Base-by-base conservation (phyloP, 2,797 vertebrate genomes). In the Delichon dasypus region DNA sequence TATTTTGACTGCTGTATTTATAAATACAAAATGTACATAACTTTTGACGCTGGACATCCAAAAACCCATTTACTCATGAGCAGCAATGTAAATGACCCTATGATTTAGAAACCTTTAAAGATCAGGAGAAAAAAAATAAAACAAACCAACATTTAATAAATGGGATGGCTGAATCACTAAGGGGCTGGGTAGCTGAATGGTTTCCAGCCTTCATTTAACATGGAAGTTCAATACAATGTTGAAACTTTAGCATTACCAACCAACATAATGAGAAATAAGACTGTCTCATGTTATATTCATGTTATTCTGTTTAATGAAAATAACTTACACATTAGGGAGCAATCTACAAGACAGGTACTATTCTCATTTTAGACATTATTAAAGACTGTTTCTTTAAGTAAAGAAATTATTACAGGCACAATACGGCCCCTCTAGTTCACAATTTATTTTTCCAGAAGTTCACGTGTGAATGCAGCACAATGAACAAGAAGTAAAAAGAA, bases 251-350 rank as follows among this genome's bases (percentile, higher is more conserved):
- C 54, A 91, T 55, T 76, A 20, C 12, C 54, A 88, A 54, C 64
- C 61, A 92, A 74, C 25, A 72, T 77, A 96, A 90, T 85, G 77
- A 93, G 84, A 95, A 92, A 90, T 47, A 90, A 76, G 66, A 71
- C 54, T 80, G 60, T 83, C 89, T 97, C 64, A 85, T 95, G 82
- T 96, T 94, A 74, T 94, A 96, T 94, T 96, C 80, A 94, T 90
- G 55, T 67, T 90, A 80, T 55, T 78, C 75, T 89, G 47, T 55
- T 88, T 78, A 90, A 93, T 47, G 48, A 88, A 76, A 75, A 64
- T 85, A 34, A 2, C 18, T 81, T 53, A 82, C 51, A 78, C 9
- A 72, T 78, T 53, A 50, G 30, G 10, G 78, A 88, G 18, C 4
- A 18, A 61, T 76, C 38, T 74, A 30, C 26, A 76, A 54, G 45